Evolutionary conservation across 2,888 invertebrate genomes (phyloP).

Genomic region (Spatulosminthurus flaviceps): DNA sequence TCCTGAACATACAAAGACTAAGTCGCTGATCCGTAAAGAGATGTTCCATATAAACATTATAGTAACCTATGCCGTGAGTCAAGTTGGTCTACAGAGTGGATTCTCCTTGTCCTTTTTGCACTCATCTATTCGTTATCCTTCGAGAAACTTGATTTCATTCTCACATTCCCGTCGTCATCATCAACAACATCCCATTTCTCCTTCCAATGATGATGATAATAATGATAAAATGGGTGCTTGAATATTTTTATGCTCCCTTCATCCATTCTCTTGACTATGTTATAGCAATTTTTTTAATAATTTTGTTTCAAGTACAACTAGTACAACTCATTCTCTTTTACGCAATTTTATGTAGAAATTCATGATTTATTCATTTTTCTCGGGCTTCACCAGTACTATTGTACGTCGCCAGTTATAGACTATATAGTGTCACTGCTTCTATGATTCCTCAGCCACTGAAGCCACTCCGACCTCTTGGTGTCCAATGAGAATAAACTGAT

Average conservation of each 20-base stretch:
- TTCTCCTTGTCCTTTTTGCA: conserved; percentile 39
- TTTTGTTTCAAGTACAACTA: conserved; percentile 8
- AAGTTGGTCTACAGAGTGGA: conserved; percentile 2
- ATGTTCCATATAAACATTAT: conserved; percentile 48
- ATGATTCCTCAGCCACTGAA: not conserved
- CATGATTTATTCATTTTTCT: conserved; percentile 23
- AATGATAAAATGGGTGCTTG: conserved; percentile 44
- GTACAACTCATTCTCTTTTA: conserved; percentile 12
- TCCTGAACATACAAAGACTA: conserved; percentile 25
- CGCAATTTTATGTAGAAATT: not conserved
- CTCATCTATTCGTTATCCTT: conserved; percentile 41
- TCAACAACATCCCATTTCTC: conserved; percentile 43
- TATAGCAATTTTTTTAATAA: not conserved
- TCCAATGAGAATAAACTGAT: conserved; percentile 38
- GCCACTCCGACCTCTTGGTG: not conserved
- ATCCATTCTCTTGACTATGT: not conserved
- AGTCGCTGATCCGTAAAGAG: conserved; percentile 48
- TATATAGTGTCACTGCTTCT: no score
- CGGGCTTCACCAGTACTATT: not conserved
- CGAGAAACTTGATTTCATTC: conserved; percentile 55
- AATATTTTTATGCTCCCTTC: conserved; percentile 41
- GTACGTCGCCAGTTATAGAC: no score
- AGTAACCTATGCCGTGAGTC: conserved; percentile 15
- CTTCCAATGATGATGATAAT: conserved; percentile 43
- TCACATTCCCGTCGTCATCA: conserved; percentile 47